phyloP scores from a whole-genome alignment of 2,888 invertebrate species.

The Chaetogeoica ovagalla region DNA sequence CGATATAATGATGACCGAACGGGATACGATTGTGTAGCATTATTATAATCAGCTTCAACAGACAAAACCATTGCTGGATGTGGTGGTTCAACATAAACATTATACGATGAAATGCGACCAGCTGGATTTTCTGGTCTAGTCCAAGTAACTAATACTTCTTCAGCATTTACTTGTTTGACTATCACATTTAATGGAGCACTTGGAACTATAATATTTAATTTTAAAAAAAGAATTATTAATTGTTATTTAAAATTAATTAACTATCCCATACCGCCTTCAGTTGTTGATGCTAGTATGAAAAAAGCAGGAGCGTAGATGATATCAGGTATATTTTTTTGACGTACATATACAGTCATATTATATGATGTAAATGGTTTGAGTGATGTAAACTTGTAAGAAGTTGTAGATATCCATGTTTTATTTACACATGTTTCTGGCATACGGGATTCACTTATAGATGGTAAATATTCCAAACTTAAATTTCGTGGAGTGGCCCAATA shows the following conservation, averaged over 20 bases:
- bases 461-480: constrained; percentile 56
- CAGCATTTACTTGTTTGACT: constrained; percentile 68
- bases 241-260: neutral
- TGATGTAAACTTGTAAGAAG: constrained; percentile 66
- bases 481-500: constrained; percentile 54
- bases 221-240: neutral
- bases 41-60: constrained; percentile 46
- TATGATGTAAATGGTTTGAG: constrained; percentile 75
- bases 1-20: constrained; percentile 47
- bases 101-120: constrained; percentile 68
- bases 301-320: constrained; percentile 69
- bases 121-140: constrained; percentile 68
- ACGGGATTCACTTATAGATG: constrained; percentile 68
- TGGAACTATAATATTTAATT: constrained; percentile 63
- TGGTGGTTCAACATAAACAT: constrained; percentile 69
- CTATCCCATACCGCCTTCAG: constrained; percentile 66
- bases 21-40: constrained; percentile 40
- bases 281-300: constrained; percentile 68
- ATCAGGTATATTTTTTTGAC: constrained; percentile 58
- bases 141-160: constrained; percentile 72
- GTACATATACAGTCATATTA: constrained; percentile 77
- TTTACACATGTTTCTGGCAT: constrained; percentile 60
- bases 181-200: constrained; percentile 70
- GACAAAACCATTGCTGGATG: constrained; percentile 62
- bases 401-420: constrained; percentile 68